Evolutionary conservation across 2,888 invertebrate genomes (phyloP), one percentile per base, ranked within the genome.

Genomic region (Polydesmus complanatus): DNA sequence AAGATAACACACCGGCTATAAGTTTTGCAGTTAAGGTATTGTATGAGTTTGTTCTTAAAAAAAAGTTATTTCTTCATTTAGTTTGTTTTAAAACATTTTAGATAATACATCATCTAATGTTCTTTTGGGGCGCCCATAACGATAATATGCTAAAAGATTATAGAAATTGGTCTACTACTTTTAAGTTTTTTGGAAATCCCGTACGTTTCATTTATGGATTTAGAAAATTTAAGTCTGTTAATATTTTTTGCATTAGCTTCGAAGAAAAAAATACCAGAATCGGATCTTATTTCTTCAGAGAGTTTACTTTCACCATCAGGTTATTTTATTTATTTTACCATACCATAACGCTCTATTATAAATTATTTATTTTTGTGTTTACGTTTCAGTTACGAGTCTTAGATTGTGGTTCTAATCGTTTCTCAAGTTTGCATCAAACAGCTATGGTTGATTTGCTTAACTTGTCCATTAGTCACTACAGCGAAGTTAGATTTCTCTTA

Each of bases 91-190:
- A 49, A 65, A 66, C 61, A 27, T 73, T 71, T 3, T 70, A 86
- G 85, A 82, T 87, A 56, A 87, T 85, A 80, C 82, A 82, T 66
- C 77, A 78, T 54, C 69, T 79, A 67, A 69, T 84, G 57, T 77
- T 81, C 64, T 81, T 79, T 63, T 77, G 73, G 75, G 81, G 74
- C 23, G 71, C 73, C 21, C 69, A 75, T 63, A 78, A 75, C 60
- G 75, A 78, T 1, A 79, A 81, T 8, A 79, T 83, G 66, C 84
- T 85, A 65, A 75, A 77, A 0, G 81, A 83, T 0, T 79, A 84
- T 73, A 85, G 85, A 62, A 80, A 80, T 21, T 84, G 82, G 71
- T 79, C 80, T 27, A 75, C 3, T 22, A 49, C 37, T 58, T 49
- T 2, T 49, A 48, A 58, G 50, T 21, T 48, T 49, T 22, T 26